phyloP scores from a whole-genome alignment of 2,797 vertebrate genomes.

The Leontopithecus rosalia region DNA sequence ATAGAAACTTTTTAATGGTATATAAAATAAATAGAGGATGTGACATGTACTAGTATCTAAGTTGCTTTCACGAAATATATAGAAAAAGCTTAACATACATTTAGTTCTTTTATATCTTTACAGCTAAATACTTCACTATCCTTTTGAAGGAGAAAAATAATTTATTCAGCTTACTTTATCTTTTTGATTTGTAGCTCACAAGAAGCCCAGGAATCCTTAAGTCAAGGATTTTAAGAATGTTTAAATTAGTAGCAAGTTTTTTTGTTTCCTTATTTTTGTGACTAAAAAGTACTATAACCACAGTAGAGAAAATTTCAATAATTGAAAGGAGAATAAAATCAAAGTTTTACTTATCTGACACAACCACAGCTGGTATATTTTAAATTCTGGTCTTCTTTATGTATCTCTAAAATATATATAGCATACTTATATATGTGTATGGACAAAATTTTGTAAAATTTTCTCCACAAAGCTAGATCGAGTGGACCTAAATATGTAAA shows the following conservation, averaged over 20 bases:
- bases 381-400: slow-evolving; percentile 14
- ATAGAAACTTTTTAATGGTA: neutral
- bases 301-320: slow-evolving; percentile 41
- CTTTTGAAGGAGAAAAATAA: slow-evolving; percentile 31
- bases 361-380: neutral
- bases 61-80: no score
- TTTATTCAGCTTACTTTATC: neutral
- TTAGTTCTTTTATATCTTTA: neutral
- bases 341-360: neutral
- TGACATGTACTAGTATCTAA: no score
- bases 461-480: neutral
- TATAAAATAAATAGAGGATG: no score
- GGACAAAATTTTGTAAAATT: neutral
- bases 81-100: no score
- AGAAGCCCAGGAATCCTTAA: neutral
- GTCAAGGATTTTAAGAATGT: slow-evolving; percentile 47
- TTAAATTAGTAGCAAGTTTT: slow-evolving; percentile 9
- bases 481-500: slow-evolving; percentile 11
- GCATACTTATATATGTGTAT: neutral
- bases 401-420: neutral
- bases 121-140: slow-evolving; percentile 14
- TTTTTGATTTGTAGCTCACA: slow-evolving; percentile 31
- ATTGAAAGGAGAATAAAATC: slow-evolving; percentile 1
- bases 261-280: neutral
- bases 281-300: neutral